Evolutionary conservation across 2,113 vertebrate species (phyloP).

Genomic region (Neomonachus schauinslandi): DNA sequence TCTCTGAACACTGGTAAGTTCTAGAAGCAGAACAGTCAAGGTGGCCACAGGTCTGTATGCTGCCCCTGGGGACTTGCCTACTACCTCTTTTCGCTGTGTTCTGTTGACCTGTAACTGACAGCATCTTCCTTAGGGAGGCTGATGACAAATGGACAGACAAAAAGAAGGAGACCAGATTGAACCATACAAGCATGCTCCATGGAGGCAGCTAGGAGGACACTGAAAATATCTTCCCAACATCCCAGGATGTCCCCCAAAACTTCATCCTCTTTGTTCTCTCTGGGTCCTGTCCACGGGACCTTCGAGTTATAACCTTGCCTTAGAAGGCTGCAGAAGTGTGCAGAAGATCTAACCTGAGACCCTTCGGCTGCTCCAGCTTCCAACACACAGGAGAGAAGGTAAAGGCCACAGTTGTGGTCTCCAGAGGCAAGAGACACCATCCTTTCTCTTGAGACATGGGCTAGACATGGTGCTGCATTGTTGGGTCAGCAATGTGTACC

Average conservation of each 20-base stretch:
- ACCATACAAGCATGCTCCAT: not conserved
- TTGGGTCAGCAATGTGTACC: not conserved
- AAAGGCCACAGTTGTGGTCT: not conserved
- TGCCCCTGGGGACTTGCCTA: not conserved
- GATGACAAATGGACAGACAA: not conserved
- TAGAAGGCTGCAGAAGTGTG: not conserved
- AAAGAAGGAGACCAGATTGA: not conserved
- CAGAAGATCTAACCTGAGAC: not conserved
- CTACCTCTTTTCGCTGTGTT: not conserved
- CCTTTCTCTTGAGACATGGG: not conserved
- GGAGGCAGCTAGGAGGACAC: not conserved
- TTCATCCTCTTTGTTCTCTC: not conserved
- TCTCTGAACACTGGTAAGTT: not conserved
- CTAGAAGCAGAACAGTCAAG: not conserved
- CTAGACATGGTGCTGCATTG: accelerated
- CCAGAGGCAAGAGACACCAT: not conserved
- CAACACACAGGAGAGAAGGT: not conserved
- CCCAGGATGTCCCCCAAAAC: not conserved
- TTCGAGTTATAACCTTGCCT: not conserved
- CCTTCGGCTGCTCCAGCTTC: not conserved
- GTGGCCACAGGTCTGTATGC: not conserved
- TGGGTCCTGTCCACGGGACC: not conserved
- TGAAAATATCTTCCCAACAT: not conserved
- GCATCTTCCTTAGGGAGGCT: too few species aligned
- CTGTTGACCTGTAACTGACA: too few species aligned